phyloP scores from a whole-genome alignment of 2,888 invertebrate species.

The Clostera curtula region DNA sequence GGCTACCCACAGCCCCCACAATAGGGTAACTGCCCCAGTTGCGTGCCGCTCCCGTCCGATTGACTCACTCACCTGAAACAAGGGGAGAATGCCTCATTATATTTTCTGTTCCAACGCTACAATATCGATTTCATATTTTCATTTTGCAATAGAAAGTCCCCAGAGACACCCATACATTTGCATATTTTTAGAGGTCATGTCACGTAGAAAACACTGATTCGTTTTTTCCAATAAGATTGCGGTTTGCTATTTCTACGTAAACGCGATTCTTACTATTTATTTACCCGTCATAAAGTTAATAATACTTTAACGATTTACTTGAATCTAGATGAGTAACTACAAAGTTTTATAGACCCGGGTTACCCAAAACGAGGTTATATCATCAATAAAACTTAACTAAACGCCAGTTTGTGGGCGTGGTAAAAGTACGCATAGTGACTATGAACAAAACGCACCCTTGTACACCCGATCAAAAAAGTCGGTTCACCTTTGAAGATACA shows the following conservation, averaged over 20 bases:
- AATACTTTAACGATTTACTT: too few relatives aligned
- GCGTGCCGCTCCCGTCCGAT: slow-evolving; percentile 28
- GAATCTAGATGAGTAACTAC: too few relatives aligned
- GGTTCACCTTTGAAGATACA: too few relatives aligned
- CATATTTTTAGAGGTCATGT: slow-evolving; percentile 15
- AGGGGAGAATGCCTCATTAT: slow-evolving; percentile 37
- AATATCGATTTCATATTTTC: slow-evolving; percentile 32
- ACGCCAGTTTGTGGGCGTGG: slow-evolving; percentile 16
- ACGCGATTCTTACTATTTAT: too few relatives aligned
- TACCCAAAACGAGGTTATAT: too few relatives aligned
- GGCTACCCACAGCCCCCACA: slow-evolving; percentile 15
- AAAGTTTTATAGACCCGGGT: too few relatives aligned
- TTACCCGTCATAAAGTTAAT: too few relatives aligned
- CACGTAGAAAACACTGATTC: slow-evolving; percentile 22
- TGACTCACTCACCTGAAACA: slow-evolving; percentile 57
- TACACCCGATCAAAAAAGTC: too few relatives aligned
- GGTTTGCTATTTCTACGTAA: slow-evolving; percentile 22
- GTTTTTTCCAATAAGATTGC: slow-evolving; percentile 16
- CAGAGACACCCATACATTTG: slow-evolving; percentile 13
- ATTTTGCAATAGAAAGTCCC: slow-evolving; percentile 19
- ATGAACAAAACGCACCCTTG: slow-evolving; percentile 31
- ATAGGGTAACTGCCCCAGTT: slow-evolving; percentile 35
- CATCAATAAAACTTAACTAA: slow-evolving; percentile 10
- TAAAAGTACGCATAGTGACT: slow-evolving; percentile 23
- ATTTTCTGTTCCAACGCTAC: slow-evolving; percentile 24